Conservation (phyloP, 2,797 vertebrate genomes). For the Chanos chanos region DNA sequence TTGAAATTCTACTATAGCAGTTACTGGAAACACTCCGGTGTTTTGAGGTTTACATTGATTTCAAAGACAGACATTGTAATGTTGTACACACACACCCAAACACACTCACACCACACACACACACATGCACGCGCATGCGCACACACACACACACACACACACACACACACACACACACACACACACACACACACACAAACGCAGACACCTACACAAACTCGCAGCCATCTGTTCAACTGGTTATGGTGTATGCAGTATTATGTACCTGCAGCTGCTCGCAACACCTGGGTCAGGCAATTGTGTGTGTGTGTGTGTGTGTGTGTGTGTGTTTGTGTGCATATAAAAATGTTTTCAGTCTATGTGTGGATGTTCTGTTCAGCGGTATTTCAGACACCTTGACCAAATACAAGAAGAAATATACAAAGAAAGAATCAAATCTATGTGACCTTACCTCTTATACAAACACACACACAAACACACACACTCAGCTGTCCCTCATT, state of each 20-base stretch:
- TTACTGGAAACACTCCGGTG: no score
- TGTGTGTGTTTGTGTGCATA: neutral
- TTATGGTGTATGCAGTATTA: neutral
- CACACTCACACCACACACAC: neutral
- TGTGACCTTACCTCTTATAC: no score
- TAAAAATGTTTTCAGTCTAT: no score
- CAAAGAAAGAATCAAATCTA: neutral
- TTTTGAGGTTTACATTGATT: no score
- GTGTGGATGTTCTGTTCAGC: neutral
- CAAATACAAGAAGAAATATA: neutral
- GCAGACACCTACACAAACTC: no score
- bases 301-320: neutral
- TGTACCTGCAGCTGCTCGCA: neutral
- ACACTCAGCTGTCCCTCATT: no score
- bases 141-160: neutral
- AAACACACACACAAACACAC: no score
- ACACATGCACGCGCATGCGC: no score
- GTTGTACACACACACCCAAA: neutral
- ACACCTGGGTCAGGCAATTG: neutral
- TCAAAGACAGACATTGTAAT: no score
- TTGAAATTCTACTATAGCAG: no score
- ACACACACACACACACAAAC: neutral
- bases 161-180: slow-evolving; percentile 6
- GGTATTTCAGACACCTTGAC: neutral
- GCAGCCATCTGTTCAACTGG: neutral